Evolutionary conservation across 2,888 invertebrate genomes (phyloP).

Genomic region (Vesta saturnalis): DNA sequence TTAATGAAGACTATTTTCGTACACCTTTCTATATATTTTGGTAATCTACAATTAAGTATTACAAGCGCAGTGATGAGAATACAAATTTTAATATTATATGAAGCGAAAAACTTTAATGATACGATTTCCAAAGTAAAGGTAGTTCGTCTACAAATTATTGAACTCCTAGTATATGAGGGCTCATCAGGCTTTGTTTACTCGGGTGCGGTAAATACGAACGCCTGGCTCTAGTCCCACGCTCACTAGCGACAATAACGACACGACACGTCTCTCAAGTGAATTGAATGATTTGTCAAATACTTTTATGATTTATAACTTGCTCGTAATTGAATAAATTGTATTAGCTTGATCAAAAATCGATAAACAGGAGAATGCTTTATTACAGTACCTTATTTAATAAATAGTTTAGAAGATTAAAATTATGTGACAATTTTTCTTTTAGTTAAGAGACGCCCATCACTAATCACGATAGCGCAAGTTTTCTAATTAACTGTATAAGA

Average conservation of each 20-base stretch:
- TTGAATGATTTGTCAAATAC: slow-evolving; percentile 36
- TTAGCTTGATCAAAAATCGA: not conserved
- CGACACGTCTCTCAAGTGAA: slow-evolving; percentile 24
- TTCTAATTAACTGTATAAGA: no score
- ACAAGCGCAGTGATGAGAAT: not conserved
- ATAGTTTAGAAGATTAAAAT: no score
- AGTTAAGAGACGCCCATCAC: no score
- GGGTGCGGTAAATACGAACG: slow-evolving; percentile 38
- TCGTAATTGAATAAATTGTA: slow-evolving; percentile 5
- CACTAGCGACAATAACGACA: slow-evolving; percentile 37
- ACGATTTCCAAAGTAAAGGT: slow-evolving; percentile 30
- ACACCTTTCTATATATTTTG: not conserved
- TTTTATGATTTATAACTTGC: slow-evolving; percentile 32
- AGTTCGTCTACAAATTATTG: slow-evolving; percentile 39
- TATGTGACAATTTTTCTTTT: no score
- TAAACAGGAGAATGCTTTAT: no score
- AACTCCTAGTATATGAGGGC: slow-evolving; percentile 38
- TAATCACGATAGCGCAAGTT: no score
- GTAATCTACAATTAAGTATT: not conserved
- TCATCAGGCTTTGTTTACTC: slow-evolving; percentile 39
- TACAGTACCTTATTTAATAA: no score
- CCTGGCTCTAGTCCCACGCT: slow-evolving; percentile 34
- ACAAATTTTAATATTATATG: not conserved
- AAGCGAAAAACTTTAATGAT: slow-evolving; percentile 25
- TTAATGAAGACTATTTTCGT: slow-evolving; percentile 31